Conservation (phyloP, 2,113 vertebrate species). For the Dascyllus trimaculatus region DNA sequence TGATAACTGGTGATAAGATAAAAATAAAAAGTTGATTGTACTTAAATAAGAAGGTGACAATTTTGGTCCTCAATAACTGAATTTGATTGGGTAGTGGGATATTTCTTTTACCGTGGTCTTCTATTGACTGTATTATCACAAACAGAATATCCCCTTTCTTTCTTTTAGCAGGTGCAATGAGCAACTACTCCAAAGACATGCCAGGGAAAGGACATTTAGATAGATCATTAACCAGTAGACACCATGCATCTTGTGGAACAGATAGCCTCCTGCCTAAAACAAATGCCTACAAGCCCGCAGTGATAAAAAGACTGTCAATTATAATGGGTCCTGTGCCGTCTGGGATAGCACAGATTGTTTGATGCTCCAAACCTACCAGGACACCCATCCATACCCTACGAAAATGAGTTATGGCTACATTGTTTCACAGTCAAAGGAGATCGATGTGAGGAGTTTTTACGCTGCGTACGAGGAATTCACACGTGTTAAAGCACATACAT, state of each 20-base stretch:
- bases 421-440: constrained; percentile 29
- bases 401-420: constrained; percentile 30
- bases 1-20: no score
- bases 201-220: constrained; percentile 64
- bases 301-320: constrained; percentile 59
- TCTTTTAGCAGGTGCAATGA: constrained; percentile 27
- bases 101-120: background rate
- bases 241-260: constrained; percentile 69
- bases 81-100: constrained; percentile 4
- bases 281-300: constrained; percentile 66
- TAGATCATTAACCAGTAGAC: constrained; percentile 62
- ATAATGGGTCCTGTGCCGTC: constrained; percentile 25
- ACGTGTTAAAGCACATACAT: constrained; percentile 20
- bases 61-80: background rate
- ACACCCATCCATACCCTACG: constrained; percentile 29
- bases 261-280: constrained; percentile 63
- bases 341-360: constrained; percentile 33
- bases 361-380: constrained; percentile 40
- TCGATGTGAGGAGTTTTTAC: constrained; percentile 15
- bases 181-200: constrained; percentile 35
- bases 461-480: constrained; percentile 22
- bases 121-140: constrained; percentile 3
- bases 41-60: background rate
- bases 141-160: constrained; percentile 12
- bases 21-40: no score